Percentiles rank a stretch among this genome's conserved stretches.
Conservation (phyloP, 2,797 vertebrate genomes). For the Spondyliosoma cantharus region DNA sequence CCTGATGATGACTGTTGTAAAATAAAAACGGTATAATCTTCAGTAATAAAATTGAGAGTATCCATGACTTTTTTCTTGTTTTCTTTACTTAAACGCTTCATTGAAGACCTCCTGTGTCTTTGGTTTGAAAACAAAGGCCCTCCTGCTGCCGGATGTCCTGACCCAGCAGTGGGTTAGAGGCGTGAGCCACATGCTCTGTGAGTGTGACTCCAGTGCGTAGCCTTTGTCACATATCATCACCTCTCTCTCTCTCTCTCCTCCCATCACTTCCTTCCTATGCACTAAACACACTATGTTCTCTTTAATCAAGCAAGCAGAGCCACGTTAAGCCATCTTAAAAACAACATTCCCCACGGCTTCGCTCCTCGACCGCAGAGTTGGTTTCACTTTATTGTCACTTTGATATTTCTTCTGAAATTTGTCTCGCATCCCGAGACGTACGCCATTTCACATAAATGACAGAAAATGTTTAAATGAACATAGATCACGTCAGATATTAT, state of each 20-base stretch:
- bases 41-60: not conserved
- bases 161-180: not conserved
- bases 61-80: not conserved
- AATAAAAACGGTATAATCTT: not conserved
- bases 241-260: constrained; percentile 16
- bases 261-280: constrained; percentile 47
- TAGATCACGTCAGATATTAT: too few relatives aligned
- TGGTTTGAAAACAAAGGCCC: not conserved
- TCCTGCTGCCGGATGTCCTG: constrained; percentile 4
- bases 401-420: too few relatives aligned
- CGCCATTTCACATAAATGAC: too few relatives aligned
- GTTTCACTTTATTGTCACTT: too few relatives aligned
- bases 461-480: too few relatives aligned
- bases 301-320: constrained; percentile 20
- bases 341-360: not conserved
- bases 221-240: constrained; percentile 20
- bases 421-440: too few relatives aligned
- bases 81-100: not conserved
- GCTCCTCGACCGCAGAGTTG: not conserved
- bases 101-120: not conserved
- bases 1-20: not conserved
- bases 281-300: not conserved
- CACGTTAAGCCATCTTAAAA: not conserved
- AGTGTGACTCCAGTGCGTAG: constrained; percentile 16
- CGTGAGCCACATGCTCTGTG: not conserved